Conservation (phyloP, 2,888 invertebrate species). For the Lasioglossum morio region DNA sequence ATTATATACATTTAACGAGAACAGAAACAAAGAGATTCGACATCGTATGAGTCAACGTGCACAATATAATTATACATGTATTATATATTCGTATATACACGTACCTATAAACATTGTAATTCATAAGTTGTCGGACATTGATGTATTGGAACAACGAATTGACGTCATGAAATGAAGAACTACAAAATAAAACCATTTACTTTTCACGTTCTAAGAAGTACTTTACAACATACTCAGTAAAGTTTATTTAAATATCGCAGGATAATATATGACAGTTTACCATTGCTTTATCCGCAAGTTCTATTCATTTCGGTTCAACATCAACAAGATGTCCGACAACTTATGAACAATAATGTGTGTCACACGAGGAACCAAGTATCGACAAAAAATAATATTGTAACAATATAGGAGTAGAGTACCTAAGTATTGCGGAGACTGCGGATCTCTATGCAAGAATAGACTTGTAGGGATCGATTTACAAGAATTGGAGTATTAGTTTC, state of each 20-base stretch:
- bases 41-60: constrained; percentile 48
- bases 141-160: neutral
- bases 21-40: constrained; percentile 22
- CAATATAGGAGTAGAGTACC: constrained; percentile 53
- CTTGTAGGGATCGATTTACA: neutral
- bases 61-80: constrained; percentile 55
- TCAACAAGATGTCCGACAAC: neutral
- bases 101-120: constrained; percentile 44
- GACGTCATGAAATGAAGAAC: neutral
- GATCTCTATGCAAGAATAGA: constrained; percentile 3
- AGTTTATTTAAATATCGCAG: neutral
- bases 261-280: neutral
- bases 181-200: neutral
- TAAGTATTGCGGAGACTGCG: constrained; percentile 33
- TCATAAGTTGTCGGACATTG: neutral
- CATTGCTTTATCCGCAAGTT: neutral
- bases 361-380: constrained; percentile 73
- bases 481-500: neutral
- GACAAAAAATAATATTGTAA: constrained; percentile 61
- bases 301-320: neutral
- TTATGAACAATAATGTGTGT: neutral
- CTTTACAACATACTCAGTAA: neutral
- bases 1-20: constrained; percentile 28
- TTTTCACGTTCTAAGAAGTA: neutral
- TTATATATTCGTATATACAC: constrained; percentile 47